Evolutionary conservation across 1,140 invertebrate species (phyloP).

Genomic region (Sarcophaga peregrina): DNA sequence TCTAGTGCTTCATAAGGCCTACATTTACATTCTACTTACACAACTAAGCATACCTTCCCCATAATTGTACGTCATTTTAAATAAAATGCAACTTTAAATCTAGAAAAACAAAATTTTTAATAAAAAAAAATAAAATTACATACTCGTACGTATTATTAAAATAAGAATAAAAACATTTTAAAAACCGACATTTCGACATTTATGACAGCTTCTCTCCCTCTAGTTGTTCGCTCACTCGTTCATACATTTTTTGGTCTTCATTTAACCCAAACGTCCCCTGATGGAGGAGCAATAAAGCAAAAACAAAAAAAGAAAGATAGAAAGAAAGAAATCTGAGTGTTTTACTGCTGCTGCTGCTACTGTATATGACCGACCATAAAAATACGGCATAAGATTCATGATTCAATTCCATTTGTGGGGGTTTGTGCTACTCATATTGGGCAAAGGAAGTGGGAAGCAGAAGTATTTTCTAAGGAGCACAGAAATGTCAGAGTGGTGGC

Average conservation of each 20-base stretch:
- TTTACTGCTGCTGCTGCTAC: too few species aligned
- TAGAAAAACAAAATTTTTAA: background rate
- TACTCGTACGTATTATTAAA: background rate
- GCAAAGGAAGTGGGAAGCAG: background rate
- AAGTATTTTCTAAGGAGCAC: constrained; percentile 26
- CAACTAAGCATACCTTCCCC: too few species aligned
- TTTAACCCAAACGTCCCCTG: background rate
- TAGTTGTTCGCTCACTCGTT: too few species aligned
- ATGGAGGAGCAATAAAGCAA: background rate
- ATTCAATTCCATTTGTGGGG: too few species aligned
- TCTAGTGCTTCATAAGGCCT: too few species aligned
- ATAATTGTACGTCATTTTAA: background rate
- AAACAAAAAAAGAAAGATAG: too few species aligned
- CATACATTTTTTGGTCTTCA: background rate
- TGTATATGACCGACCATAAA: too few species aligned
- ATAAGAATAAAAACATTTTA: background rate
- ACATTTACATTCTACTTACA: too few species aligned
- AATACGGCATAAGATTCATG: too few species aligned
- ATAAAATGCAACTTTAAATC: constrained; percentile 24
- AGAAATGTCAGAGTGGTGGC: constrained; percentile 32
- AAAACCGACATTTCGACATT: constrained; percentile 18
- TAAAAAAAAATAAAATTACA: background rate
- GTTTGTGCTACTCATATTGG: too few species aligned
- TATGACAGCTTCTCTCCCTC: background rate
- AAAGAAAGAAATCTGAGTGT: too few species aligned